Conservation (phyloP, 1,140 invertebrate species). For the Cherax destructor region DNA sequence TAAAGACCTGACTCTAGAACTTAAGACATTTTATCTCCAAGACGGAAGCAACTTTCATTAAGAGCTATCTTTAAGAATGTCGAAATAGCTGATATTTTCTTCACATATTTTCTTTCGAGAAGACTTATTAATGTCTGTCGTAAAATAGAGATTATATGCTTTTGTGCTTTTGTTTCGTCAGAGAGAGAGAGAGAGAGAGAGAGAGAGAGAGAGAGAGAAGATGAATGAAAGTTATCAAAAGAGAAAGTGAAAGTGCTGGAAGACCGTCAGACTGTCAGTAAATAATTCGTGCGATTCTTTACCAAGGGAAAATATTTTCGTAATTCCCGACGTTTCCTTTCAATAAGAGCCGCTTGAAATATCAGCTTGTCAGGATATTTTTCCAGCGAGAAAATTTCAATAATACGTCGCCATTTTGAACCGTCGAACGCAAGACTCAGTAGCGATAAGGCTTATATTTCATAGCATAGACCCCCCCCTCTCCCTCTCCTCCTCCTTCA, state of each 20-base stretch:
- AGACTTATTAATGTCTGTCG: no score
- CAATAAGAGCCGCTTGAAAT: constrained; percentile 72
- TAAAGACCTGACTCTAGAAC: no score
- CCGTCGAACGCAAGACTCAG: constrained; percentile 66
- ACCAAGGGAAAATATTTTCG: constrained; percentile 72
- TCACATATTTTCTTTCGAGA: no score
- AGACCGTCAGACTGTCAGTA: constrained; percentile 69
- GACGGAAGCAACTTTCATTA: no score
- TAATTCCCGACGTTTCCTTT: constrained; percentile 73
- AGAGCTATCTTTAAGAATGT: no score
- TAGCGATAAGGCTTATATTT: constrained; percentile 68
- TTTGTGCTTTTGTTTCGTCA: not conserved
- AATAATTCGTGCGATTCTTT: constrained; percentile 72
- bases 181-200: constrained; percentile 1
- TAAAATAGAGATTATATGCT: no score
- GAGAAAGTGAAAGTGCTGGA: constrained; percentile 58
- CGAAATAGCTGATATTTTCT: not conserved
- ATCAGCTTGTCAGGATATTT: constrained; percentile 72
- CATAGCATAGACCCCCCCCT: constrained; percentile 42
- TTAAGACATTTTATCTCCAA: no score
- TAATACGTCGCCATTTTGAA: constrained; percentile 70
- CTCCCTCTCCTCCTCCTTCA: not conserved
- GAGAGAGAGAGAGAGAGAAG: constrained; percentile 13
- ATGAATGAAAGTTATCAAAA: constrained; percentile 60
- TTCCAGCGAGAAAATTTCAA: constrained; percentile 72